phyloP scores from a whole-genome alignment of 2,797 vertebrate genomes.

The Champsocephalus gunnari region DNA sequence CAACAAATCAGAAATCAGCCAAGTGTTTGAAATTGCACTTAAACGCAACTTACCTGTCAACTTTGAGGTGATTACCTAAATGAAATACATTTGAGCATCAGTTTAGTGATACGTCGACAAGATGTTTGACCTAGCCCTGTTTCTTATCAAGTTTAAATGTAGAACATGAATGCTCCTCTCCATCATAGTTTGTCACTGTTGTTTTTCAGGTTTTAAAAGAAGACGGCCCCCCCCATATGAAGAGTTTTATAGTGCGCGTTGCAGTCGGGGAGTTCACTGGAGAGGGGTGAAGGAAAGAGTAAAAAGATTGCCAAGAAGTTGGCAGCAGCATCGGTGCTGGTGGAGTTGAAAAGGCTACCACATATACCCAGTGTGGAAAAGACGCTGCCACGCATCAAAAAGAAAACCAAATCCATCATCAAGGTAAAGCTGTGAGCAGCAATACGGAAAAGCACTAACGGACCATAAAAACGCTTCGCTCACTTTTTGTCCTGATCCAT shows the following conservation, averaged over 20 bases:
- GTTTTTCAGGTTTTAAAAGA: constrained; percentile 93
- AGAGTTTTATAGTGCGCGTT: constrained; percentile 95
- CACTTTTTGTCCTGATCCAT: too few relatives aligned
- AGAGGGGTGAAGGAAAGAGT: constrained; percentile 98
- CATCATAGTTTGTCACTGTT: background rate
- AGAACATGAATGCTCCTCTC: background rate
- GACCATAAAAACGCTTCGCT: background rate
- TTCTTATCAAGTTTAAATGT: background rate
- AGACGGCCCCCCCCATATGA: constrained; percentile 98
- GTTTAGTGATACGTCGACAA: background rate
- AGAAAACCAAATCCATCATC: constrained; percentile 98
- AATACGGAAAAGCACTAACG: background rate
- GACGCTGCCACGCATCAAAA: constrained; percentile 96
- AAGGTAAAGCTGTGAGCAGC: constrained; percentile 85
- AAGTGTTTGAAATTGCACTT: constrained; percentile 99
- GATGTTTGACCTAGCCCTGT: background rate
- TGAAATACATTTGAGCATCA: background rate
- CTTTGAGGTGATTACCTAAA: constrained; percentile 89
- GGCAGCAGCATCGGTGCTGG: constrained; percentile 93
- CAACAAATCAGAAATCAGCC: constrained; percentile 99
- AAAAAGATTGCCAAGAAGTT: constrained; percentile 99
- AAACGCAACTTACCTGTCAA: constrained; percentile 98
- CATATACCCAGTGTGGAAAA: constrained; percentile 93
- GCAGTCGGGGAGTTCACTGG: constrained; percentile 93
- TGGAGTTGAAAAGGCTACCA: constrained; percentile 92